These are phyloP conservation scores for Dromius quadrimaculatus DNA, from an alignment of 2,888 invertebrate genomes.

Conservation along the genomic window DNA sequence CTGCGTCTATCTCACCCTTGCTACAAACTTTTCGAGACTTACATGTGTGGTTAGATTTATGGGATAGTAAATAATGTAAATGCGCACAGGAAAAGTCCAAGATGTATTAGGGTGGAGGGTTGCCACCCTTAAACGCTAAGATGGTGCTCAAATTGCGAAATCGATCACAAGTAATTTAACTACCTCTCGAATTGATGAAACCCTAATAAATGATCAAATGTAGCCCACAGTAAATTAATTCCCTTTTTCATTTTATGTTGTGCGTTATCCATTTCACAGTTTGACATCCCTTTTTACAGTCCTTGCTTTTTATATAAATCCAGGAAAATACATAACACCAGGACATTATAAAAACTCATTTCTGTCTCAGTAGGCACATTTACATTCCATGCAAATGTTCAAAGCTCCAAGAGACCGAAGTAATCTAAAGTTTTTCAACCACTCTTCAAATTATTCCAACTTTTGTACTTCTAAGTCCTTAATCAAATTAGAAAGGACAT, in stretches of 20 bases:
- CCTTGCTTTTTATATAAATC: too few species aligned
- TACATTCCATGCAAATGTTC: conserved; percentile 33
- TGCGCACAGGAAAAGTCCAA: conserved; percentile 51
- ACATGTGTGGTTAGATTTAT: conserved; percentile 62
- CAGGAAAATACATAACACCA: conserved; percentile 4
- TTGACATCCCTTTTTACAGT: too few species aligned
- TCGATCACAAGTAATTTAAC: too few species aligned
- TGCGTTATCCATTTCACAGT: too few species aligned
- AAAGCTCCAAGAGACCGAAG: neutral
- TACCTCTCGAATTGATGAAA: too few species aligned
- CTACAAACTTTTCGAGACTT: conserved; percentile 60
- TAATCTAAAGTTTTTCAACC: neutral
- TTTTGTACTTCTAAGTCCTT: neutral
- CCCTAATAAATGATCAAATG: too few species aligned
- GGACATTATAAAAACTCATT: conserved; percentile 34
- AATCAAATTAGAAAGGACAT: conserved; percentile 11
- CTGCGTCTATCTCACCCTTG: too few species aligned
- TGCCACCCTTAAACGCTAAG: neutral
- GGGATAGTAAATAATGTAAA: conserved; percentile 62
- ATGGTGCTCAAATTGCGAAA: too few species aligned
- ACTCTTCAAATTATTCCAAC: neutral
- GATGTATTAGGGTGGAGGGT: neutral
- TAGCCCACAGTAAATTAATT: too few species aligned
- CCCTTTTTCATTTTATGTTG: too few species aligned
- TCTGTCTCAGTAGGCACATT: conserved; percentile 21